phyloP scores from a whole-genome alignment of 2,113 vertebrate species.

The Lipophrys pholis region DNA sequence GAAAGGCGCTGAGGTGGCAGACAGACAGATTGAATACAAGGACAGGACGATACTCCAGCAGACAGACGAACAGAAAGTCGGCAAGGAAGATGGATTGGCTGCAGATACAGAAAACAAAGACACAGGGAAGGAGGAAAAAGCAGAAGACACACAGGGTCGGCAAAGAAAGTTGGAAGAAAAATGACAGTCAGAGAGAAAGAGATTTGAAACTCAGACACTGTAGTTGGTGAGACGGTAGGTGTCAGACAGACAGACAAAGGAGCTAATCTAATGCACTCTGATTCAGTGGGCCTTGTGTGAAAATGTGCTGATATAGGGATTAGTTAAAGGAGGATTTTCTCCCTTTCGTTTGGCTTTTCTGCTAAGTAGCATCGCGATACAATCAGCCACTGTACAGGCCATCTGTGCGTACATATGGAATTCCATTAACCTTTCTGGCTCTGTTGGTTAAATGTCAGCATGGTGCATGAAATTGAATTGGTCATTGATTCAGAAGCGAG shows the following conservation, averaged over 20 bases:
- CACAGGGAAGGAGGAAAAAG: slow-evolving; percentile 10
- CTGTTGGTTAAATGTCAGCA: slow-evolving; percentile 80
- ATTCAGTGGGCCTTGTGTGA: slow-evolving; percentile 50
- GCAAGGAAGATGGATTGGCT: background rate
- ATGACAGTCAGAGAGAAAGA: slow-evolving; percentile 11
- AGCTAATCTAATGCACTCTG: slow-evolving; percentile 47
- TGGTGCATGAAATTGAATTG: slow-evolving; percentile 80
- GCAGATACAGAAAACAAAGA: slow-evolving; percentile 14
- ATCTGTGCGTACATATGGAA: slow-evolving; percentile 74
- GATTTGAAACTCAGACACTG: slow-evolving; percentile 32
- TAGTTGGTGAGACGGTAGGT: slow-evolving; percentile 38
- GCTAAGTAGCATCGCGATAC: slow-evolving; percentile 72
- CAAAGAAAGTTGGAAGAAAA: slow-evolving; percentile 21
- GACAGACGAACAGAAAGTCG: slow-evolving; percentile 45
- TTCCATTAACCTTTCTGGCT: slow-evolving; percentile 80
- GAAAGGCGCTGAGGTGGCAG: slow-evolving; percentile 18
- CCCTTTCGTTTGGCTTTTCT: slow-evolving; percentile 65
- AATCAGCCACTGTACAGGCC: slow-evolving; percentile 66
- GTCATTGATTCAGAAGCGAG: slow-evolving; percentile 78
- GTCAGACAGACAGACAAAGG: slow-evolving; percentile 45
- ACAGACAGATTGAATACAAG: slow-evolving; percentile 48
- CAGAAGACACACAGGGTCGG: slow-evolving; percentile 5
- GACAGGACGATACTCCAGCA: slow-evolving; percentile 22
- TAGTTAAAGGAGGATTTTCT: slow-evolving; percentile 68
- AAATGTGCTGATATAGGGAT: slow-evolving; percentile 64